Base-by-base conservation (phyloP, 2,888 invertebrate genomes). In the Anoplius nigerrimus region DNA sequence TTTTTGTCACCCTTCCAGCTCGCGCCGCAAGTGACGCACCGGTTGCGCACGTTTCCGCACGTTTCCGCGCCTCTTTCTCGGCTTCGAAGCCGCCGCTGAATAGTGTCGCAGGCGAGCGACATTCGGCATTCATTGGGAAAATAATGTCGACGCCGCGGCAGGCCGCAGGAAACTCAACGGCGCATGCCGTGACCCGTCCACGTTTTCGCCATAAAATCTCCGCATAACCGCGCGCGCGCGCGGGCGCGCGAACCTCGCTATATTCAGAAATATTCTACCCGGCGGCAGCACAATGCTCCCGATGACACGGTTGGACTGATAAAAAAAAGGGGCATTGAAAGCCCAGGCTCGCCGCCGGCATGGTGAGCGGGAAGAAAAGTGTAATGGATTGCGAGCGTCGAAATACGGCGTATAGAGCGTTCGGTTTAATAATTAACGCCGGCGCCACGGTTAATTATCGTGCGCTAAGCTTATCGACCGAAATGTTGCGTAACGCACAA, bases 91-190 rank as follows among this genome's bases (percentile, higher is more conserved):
- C 56, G 27, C 16, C 16, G 52, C 48, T 54, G 55, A 65, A 69
- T 60, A 43, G 16, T 15, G 68, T n/a, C 59, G 51, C 55, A 18
- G 20, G 42, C n/a, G 43, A 53, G 15, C 52, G 18, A 43, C 60
- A 60, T 55, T 65, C 34, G 59, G 48, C 51, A 52, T 55, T 69
- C 56, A 64, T 65, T 65, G 54, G 58, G 64, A 69, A 65, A 65
- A 65, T 69, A 69, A 60, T 53, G 56, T 48, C 16, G 6, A 2
- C 20, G 18, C 18, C 48, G 18, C 3, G 1, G 16, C 4, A n/a
- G n/a, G n/a, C n/a, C n/a, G n/a, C n/a, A n/a, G 48, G 4, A 18
- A 16, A 48, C n/a, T 20, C 48, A 8, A 13, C 42, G 6, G 16
- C 48, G 16, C 16, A 16, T 8, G 0, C 3, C 16, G n/a, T 18